Base-by-base conservation (phyloP, 2,797 vertebrate species). In the Discoglossus pictus region DNA sequence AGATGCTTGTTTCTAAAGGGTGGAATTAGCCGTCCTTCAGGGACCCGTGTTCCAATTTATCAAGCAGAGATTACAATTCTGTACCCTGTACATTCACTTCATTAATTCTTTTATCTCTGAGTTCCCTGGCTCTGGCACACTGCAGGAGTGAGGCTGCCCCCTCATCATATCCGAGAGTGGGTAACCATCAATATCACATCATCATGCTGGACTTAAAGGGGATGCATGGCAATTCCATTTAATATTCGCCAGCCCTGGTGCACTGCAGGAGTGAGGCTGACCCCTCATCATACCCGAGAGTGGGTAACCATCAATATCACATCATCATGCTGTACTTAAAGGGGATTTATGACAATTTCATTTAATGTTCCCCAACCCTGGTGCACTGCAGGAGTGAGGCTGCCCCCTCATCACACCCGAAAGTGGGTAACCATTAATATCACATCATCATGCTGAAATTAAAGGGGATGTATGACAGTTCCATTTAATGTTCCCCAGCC, bases 1-100 rank as follows among this genome's bases (percentile, higher is more conserved):
- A 18, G 25, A 74, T 66, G 56, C 72, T 80, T 55, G 69, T 77
- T 80, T 79, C 77, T 66, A 46, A 72, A 74, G 76, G 78, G 71
- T 44, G 61, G 75, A 47, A 62, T 76, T 73, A n/a, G 67, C 78
- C 73, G 65, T 68, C 72, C 77, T 72, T 72, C 43, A 0, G 2
- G 56, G 60, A 72, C 64, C 74, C 15, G 2, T 4, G 4, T 55
- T 62, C 51, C 25, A 56, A 74, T 71, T 73, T 59, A 64, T 74
- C 42, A 44, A 46, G 65, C 38, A 38, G 46, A 68, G 64, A 66
- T 69, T 55, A 48, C 59, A 54, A 31, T 47, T 61, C 50, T 62
- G 23, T 69, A 54, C 46, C 46, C 56, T 47, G 39, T 44, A 61
- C 20, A 25, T 43, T 69, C 31, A 61, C 66, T 69, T 69, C 42